These are phyloP conservation scores for Tapera naevia DNA, from an alignment of 2,797 vertebrate species.

Conservation along the genomic window DNA sequence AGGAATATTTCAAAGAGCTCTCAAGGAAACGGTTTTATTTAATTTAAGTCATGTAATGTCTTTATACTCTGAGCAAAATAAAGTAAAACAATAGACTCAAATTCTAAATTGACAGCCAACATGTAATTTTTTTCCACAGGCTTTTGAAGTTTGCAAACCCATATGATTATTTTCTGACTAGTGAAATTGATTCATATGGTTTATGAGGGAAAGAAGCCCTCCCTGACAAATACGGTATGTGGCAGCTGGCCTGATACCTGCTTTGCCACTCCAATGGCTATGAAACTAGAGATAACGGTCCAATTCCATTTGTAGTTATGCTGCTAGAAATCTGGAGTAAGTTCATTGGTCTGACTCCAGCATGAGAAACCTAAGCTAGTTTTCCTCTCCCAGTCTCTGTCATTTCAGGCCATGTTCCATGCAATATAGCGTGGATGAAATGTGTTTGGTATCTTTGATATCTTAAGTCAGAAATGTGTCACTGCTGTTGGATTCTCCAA, in stretches of 20 bases:
- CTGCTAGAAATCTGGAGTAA: constrained; percentile 17
- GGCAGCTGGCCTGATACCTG: constrained; percentile 16
- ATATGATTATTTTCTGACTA: constrained; percentile 59
- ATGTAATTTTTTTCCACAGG: constrained; percentile 12
- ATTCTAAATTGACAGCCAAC: constrained; percentile 48
- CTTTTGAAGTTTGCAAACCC: constrained; percentile 49
- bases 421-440: background rate
- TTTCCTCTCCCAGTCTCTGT: background rate
- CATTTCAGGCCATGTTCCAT: background rate
- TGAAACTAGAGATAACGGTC: background rate
- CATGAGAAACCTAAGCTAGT: background rate
- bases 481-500: background rate
- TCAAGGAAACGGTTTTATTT: constrained; percentile 56
- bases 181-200: constrained; percentile 17
- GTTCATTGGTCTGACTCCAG: constrained; percentile 14
- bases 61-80: constrained; percentile 58
- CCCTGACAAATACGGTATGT: background rate
- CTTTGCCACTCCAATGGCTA: background rate
- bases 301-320: constrained; percentile 12
- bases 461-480: constrained; percentile 7
- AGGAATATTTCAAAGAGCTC: constrained; percentile 58
- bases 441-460: background rate
- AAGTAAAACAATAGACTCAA: constrained; percentile 53
- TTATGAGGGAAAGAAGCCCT: constrained; percentile 15
- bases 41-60: constrained; percentile 55